Evolutionary conservation across 2,797 vertebrate genomes (phyloP), one percentile per base, ranked within the genome.

Genomic region (Petrocephalus sullivani): DNA sequence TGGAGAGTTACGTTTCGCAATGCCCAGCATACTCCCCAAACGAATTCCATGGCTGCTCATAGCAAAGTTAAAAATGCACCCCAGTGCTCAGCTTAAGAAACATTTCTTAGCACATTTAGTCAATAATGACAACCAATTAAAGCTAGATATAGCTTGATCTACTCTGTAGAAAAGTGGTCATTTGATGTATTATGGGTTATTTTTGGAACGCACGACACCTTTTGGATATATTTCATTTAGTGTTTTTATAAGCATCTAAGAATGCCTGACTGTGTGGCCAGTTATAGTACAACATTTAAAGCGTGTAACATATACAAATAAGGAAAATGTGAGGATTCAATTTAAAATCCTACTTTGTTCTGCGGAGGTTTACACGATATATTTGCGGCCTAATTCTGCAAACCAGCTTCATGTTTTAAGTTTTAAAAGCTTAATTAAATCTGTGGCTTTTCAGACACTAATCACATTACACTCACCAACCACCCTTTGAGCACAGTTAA

Each of bases 361-460:
- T 85, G 54, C 12, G 19, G 83, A 4, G n/a, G 81, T 83, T 21
- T 83, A 51, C 46, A 23, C 9, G 21, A 78, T 49, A 85, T 54
- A 85, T 85, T 85, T 90, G 88, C 90, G 81, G 67, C 37, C n/a
- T 91, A 90, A 92, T 93, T 92, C 84, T 90, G 92, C 93, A 94
- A 93, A 93, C 93, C 89, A 84, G 78, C 88, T 89, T 89, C 88
- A 60, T 86, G n/a, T 46, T 82, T 82, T 92, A 89, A 89, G 54
- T 67, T 87, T 58, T 58, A 89, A 87, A 89, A 37, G 71, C 86
- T 89, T 75, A 88, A 88, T 88, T 88, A 78, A 88, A 88, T 85
- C 84, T 88, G 88, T 56, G 56, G 81, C 87, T 10, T 90, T 88
- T 89, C 83, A 87, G 81, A 90, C 88, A 89, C 67, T 53, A 90